Base-by-base conservation (phyloP, 2,888 invertebrate species). In the Sarcophaga caerulescens region DNA sequence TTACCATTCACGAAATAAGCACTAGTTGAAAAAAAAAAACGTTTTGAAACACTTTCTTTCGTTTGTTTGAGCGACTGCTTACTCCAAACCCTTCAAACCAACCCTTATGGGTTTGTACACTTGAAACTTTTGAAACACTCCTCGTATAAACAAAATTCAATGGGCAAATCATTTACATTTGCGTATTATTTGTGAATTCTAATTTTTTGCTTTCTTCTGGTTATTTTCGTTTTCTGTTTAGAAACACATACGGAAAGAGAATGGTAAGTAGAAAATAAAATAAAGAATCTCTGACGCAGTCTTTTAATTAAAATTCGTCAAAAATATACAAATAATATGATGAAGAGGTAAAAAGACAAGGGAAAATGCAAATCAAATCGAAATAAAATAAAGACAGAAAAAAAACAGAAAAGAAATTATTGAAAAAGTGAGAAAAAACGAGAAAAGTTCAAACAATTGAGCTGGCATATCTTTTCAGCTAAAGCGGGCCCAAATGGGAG, bases 111-210 rank as follows among this genome's bases (percentile, higher is more conserved):
- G 0, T 35, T 35, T 35, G 0, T 35, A 5, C 25, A 0, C 0
- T 25, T 25, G 25, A 25, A 25, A 35, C 35, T 1, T 35, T 35
- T 35, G 35, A 35, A 35, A 10, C 35, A 35, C 1, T 10, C 35
- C 8, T 35, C 35, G 35, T 35, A 35, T 35, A 35, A 35, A 10
- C 10, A 35, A 35, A 35, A 35, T 57, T 57, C 57, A 57, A 14
- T 57, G 5, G n/a, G 11, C n/a, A 59, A 77, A 68, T 77, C 66
- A 60, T 68, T 77, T n/a, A 70, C 17, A 75, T 84, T 84, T 84
- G 84, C 84, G 84, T 79, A 84, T 84, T 79, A 84, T 25, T 84
- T 84, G 75, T 65, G n/a, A 35, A 79, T 65, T 65, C 47, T 70
- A 21, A 45, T 70, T 47, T 47, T 47, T 47, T 52, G 52, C 52